Conservation (phyloP, 1,140 invertebrate genomes). For the Planococcus citri region DNA sequence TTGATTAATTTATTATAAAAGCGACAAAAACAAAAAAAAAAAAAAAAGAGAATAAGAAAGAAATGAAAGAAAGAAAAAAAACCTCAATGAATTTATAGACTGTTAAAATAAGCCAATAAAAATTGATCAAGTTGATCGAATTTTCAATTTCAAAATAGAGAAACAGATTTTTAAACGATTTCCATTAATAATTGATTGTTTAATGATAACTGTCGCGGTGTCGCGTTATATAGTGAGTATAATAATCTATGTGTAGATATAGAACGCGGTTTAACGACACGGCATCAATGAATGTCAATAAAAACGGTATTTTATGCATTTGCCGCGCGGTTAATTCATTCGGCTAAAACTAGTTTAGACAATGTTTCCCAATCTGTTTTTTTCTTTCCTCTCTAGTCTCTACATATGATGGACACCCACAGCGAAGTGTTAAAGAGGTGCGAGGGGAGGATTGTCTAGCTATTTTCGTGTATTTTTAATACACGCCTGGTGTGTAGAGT, state of each 20-base stretch:
- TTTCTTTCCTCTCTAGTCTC: too few species aligned
- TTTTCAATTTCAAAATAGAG: not conserved
- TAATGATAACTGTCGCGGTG: not conserved
- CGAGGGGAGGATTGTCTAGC: too few species aligned
- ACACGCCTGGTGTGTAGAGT: too few species aligned
- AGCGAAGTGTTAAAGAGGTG: not conserved
- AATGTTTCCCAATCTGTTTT: not conserved
- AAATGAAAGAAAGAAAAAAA: too few species aligned
- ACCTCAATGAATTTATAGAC: not conserved
- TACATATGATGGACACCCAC: not conserved
- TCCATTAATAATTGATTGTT: conserved; percentile 1
- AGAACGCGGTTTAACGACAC: not conserved
- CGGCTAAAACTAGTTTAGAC: not conserved
- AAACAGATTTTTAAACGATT: conserved; percentile 4
- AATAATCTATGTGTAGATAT: not conserved
- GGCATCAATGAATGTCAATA: conserved; percentile 2
- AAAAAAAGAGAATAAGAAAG: too few species aligned
- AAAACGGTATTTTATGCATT: conserved; percentile 2
- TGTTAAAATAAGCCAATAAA: conserved; percentile 4
- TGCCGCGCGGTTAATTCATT: not conserved
- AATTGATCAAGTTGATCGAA: not conserved
- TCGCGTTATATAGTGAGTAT: too few species aligned
- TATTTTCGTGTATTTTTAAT: too few species aligned
- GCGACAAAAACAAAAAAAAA: not conserved
- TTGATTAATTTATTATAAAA: not conserved